Base-by-base conservation (phyloP, 2,113 vertebrate genomes). In the Calypte anna region DNA sequence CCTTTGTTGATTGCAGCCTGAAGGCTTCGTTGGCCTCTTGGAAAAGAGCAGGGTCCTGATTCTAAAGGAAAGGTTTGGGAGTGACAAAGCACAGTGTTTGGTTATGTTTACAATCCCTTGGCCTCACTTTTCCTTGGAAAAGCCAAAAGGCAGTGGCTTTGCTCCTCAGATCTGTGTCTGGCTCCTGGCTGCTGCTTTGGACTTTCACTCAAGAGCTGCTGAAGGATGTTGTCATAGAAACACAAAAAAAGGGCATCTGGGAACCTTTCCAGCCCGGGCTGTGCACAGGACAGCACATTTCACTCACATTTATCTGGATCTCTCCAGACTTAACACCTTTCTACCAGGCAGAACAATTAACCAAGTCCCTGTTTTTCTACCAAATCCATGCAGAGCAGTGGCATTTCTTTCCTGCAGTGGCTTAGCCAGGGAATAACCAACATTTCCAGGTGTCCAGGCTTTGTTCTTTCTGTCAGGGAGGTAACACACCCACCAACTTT, bases 221-320 rank as follows among this genome's bases (percentile, higher is more conserved):
- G 27, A 81, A 58, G 40, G 36, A 31, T 79, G 81, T 88, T 94
- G 92, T 86, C 91, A 91, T 48, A 86, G 95, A 89, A 94, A 93
- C 94, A 43, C 4, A 44, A 78, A 57, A 78, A 57, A 57, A 46
- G 33, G 78, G 14, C 33, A 73, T 43, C 38, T 44, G 80, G 57
- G 86, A 75, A 3, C 44, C 61, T 67, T 61, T 54, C 69, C 77
- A 68, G 64, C 4, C 69, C 0, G 0, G 59, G 68, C 43, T 81
- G 10, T 1, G 3, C 62, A 21, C 46, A 74, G 76, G 75, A 77
- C 50, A 55, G 55, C 72, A 18, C 77, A 25, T 70, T 80, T 54
- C 38, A 40, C 51, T 74, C 2, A 0, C 51, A 3, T 11, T 3
- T 10, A 14, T 43, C 68, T 67, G 7, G 38, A 7, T 81, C 44